Percentiles rank a stretch among this genome's conserved stretches.
Evolutionary conservation across 2,113 vertebrate species (phyloP).

Genomic region (Baryphthengus martii): DNA sequence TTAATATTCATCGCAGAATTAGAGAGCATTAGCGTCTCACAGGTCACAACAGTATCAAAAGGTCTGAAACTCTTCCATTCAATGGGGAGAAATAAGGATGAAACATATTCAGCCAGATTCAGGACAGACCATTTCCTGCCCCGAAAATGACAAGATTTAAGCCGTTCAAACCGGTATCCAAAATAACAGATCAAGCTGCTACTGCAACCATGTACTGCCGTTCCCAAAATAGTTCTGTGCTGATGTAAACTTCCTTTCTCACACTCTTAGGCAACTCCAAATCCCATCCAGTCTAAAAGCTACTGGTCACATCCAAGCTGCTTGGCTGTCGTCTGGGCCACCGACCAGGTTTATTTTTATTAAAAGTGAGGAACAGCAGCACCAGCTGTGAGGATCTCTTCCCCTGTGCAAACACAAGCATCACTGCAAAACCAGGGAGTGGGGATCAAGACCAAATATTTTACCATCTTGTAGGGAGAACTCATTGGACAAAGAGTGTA

Average conservation of each 20-base stretch:
- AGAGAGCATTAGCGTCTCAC: constrained; percentile 15
- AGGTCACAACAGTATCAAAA: constrained; percentile 34
- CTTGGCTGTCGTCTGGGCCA: neutral
- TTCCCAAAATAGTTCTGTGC: constrained; percentile 47
- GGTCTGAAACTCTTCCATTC: constrained; percentile 26
- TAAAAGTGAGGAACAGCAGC: neutral
- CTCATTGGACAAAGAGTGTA: neutral
- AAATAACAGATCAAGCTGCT: constrained; percentile 42
- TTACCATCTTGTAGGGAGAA: neutral
- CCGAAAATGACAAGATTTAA: neutral
- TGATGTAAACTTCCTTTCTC: constrained; percentile 55
- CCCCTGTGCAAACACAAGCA: neutral
- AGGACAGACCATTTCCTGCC: constrained; percentile 41
- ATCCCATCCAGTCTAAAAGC: constrained; percentile 18
- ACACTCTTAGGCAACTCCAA: constrained; percentile 19
- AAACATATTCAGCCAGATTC: constrained; percentile 28
- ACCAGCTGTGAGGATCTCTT: neutral
- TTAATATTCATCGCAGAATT: neutral
- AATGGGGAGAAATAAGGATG: neutral
- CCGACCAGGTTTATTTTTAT: constrained; percentile 8
- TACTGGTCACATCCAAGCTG: neutral
- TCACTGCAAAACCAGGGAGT: neutral
- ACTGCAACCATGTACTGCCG: neutral
- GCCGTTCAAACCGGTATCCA: constrained; percentile 28
- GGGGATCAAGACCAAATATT: neutral